These are phyloP conservation scores for Rhinichthys klamathensis DNA, from an alignment of 2,113 vertebrate species.

Conservation along the genomic window DNA sequence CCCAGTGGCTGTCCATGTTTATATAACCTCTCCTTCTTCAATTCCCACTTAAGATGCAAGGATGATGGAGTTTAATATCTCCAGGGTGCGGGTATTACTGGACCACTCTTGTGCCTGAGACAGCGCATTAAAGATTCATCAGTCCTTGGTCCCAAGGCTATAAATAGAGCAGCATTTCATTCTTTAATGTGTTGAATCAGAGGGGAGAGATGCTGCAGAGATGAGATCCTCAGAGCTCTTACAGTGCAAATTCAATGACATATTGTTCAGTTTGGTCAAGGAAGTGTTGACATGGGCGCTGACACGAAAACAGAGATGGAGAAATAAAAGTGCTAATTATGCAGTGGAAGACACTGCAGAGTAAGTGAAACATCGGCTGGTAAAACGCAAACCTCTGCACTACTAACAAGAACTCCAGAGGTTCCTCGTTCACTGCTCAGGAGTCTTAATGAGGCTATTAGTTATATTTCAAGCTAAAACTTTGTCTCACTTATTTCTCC, in stretches of 20 bases:
- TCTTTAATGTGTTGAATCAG: constrained; percentile 38
- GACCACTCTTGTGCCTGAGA: constrained; percentile 24
- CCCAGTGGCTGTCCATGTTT: background rate
- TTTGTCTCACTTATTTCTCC: background rate
- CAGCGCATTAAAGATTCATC: constrained; percentile 49
- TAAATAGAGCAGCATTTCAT: constrained; percentile 48
- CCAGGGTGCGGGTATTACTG: constrained; percentile 20
- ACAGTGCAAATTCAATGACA: constrained; percentile 23
- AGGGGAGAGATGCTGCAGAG: constrained; percentile 12
- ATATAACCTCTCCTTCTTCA: constrained; percentile 14
- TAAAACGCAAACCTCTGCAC: background rate
- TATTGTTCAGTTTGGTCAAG: background rate
- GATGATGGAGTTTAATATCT: constrained; percentile 21
- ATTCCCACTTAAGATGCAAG: background rate
- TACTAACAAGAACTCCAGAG: background rate
- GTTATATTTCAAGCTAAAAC: background rate
- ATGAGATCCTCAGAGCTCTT: background rate
- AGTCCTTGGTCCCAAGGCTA: constrained; percentile 40
- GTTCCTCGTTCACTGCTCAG: background rate
- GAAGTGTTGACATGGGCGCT: constrained; percentile 13
- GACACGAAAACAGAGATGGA: constrained; percentile 20
- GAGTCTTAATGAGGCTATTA: background rate
- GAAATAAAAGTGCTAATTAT: constrained; percentile 29
- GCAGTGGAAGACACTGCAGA: background rate
- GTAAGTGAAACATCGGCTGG: background rate